Evolutionary conservation across 2,797 vertebrate species (phyloP).

Genomic region (Bradypus variegatus): DNA sequence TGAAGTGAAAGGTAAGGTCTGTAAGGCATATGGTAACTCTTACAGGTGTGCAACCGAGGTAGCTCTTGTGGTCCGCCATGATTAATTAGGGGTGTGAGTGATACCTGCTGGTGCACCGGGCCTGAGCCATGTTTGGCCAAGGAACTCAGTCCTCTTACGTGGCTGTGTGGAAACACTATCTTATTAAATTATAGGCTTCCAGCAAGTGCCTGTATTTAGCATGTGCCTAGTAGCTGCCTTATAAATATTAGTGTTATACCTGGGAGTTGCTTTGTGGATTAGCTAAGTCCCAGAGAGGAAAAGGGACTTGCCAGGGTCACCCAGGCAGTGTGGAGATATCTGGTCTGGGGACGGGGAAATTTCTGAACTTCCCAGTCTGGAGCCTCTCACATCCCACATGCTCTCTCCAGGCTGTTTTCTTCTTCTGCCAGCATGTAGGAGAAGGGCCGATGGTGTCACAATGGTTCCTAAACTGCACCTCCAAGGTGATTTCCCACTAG

Average conservation of each 20-base stretch:
- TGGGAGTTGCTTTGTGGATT: not conserved
- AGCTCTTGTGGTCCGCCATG: not conserved
- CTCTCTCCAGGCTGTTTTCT: not conserved
- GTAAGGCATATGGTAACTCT: not conserved
- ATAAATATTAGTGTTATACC: not conserved
- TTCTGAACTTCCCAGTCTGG: not conserved
- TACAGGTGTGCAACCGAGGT: not conserved
- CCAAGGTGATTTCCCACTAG: not conserved
- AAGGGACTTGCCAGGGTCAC: not conserved
- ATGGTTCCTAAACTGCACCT: not conserved
- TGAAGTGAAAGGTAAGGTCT: not conserved
- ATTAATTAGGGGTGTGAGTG: not conserved
- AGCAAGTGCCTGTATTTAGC: not conserved
- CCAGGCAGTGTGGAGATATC: not conserved
- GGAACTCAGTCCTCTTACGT: not conserved
- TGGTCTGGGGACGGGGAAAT: too few relatives aligned
- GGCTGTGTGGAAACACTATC: not conserved
- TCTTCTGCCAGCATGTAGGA: not conserved
- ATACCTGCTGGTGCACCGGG: not conserved
- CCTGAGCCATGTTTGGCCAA: not conserved
- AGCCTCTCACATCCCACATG: not conserved
- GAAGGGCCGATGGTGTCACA: accelerated
- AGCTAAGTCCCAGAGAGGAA: not conserved
- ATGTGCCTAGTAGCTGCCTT: not conserved
- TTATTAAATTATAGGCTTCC: not conserved